Base-by-base conservation (phyloP, 2,888 invertebrate species). In the Dryococelus australis region DNA sequence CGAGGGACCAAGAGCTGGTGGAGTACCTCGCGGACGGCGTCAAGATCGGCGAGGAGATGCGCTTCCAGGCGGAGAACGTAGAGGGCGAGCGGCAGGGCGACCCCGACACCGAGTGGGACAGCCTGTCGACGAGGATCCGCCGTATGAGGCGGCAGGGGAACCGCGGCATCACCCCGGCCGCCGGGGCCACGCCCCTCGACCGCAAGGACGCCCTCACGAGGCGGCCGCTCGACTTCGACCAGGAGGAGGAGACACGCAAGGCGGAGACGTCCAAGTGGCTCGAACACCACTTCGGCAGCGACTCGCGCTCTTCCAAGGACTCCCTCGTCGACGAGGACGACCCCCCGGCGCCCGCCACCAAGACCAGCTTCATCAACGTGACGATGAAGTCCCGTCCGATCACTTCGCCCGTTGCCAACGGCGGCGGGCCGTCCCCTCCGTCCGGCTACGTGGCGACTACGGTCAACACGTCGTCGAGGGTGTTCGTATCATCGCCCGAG, bases 261-360 rank as follows among this genome's bases (percentile, higher is more conserved):
- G 96, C 96, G 89, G 97, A 98, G 93, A 98, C 97, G 0, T 97
- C 97, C 89, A 97, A 97, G 93, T 98, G 98, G 98, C 94, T 98
- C 87, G 97, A 97, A 91, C 96, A 96, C 91, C 98, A 98, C 92
- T 98, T 98, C 91, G 98, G 98, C 86, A 97, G 97, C 91, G 97
- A 97, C 89, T 97, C 97, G 2, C 94, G 95, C 24, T 96, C 96
- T 0, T 97, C 97, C 0, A 95, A 95, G 90, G 95, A 95, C 89
- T 96, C 96, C 20, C 93, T 95, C 87, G 95, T 95, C 13, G 95
- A 95, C 89, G 95, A 91, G 27, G 91, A 91, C 94, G 90, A 95
- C 13, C 53, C 93, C 89, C 95, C 94, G 89, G 93, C 92, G 89
- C 51, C 86, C n/a, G 85, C 81, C 16, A 27, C 65, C 84, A 88